Conservation (phyloP, 2,113 vertebrate species). For the Malurus melanocephalus region DNA sequence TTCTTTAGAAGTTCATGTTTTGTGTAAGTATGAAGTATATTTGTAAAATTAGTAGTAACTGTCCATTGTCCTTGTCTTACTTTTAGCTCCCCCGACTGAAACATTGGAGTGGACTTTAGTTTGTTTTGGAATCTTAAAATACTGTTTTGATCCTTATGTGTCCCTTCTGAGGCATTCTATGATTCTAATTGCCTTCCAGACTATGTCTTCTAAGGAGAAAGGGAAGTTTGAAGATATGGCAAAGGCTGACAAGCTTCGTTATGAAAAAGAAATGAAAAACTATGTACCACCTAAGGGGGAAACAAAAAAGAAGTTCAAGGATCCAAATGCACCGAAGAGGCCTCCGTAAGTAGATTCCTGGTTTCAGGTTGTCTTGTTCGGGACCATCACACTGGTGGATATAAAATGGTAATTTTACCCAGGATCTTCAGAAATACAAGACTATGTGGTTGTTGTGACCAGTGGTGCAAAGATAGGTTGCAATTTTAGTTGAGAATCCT, state of each 20-base stretch:
- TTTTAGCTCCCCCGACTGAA: not conserved
- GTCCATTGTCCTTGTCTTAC: not conserved
- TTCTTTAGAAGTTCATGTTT: not conserved
- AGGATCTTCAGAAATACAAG: not conserved
- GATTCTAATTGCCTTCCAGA: constrained; percentile 68
- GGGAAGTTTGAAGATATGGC: constrained; percentile 96
- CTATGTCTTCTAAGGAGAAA: constrained; percentile 95
- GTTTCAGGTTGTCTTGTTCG: not conserved
- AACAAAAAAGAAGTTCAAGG: constrained; percentile 93
- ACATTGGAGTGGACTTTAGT: not conserved
- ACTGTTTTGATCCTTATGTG: not conserved
- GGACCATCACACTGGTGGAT: not conserved
- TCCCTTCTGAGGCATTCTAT: not conserved
- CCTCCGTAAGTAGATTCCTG: constrained; percentile 84
- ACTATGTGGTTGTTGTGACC: fast-evolving
- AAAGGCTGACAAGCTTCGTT: constrained; percentile 91
- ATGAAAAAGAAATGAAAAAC: constrained; percentile 95
- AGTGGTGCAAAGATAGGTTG: not conserved
- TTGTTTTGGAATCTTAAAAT: not conserved
- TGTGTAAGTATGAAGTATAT: not conserved
- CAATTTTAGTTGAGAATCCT: not conserved
- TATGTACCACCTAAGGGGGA: constrained; percentile 91
- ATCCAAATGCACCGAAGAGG: constrained; percentile 97
- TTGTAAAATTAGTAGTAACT: not conserved
- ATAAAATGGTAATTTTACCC: not conserved